Conservation (phyloP, 2,888 invertebrate genomes). For the Eremobia ochroleuca region DNA sequence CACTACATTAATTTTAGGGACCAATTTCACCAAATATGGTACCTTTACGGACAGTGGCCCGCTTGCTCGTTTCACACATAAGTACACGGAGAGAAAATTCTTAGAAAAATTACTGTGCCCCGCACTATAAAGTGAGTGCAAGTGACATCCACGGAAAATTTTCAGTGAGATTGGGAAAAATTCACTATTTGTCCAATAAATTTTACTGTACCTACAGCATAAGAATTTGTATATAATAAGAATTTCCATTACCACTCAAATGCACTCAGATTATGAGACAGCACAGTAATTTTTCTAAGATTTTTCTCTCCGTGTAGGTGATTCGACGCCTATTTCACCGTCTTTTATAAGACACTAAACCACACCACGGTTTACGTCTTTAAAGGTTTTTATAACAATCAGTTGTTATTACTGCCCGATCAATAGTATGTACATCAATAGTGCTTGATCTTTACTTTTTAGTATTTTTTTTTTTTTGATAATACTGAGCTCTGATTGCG, state of each 20-base stretch:
- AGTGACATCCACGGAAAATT: too few species aligned
- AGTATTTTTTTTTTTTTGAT: not conserved
- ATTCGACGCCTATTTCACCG: slow-evolving; percentile 10
- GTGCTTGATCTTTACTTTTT: not conserved
- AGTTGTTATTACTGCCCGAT: not conserved
- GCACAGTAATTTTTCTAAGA: too few species aligned
- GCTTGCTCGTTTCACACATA: not conserved
- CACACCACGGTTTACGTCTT: not conserved
- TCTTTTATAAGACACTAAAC: not conserved
- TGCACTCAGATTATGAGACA: too few species aligned
- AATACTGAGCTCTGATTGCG: not conserved
- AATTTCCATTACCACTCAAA: too few species aligned
- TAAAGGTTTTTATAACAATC: not conserved
- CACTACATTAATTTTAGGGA: not conserved
- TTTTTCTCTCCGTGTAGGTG: too few species aligned
- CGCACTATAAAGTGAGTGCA: too few species aligned
- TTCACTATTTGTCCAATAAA: too few species aligned
- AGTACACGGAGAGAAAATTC: too few species aligned
- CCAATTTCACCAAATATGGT: not conserved
- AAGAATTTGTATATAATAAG: too few species aligned
- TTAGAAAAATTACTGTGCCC: too few species aligned
- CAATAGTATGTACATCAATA: slow-evolving; percentile 5
- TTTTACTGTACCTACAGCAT: too few species aligned
- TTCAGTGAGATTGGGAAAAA: too few species aligned
- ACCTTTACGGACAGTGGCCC: not conserved